Evolutionary conservation across 2,113 vertebrate genomes (phyloP).

Genomic region (Cephalophus harveyi): DNA sequence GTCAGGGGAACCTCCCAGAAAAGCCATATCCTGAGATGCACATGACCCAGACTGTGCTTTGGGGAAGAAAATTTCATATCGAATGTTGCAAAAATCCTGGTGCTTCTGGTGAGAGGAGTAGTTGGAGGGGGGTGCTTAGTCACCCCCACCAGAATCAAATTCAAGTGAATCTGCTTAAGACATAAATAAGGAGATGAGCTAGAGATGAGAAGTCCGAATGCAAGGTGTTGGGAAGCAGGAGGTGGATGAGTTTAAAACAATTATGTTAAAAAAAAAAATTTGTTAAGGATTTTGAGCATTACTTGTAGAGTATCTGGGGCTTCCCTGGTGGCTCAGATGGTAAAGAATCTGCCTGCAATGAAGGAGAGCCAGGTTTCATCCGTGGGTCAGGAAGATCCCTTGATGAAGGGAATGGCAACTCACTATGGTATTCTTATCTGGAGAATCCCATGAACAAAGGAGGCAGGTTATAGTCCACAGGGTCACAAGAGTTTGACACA

Average conservation of each 20-base stretch:
- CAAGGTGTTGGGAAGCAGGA: too few relatives aligned
- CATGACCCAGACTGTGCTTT: not conserved
- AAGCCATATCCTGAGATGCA: not conserved
- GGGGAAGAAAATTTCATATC: not conserved
- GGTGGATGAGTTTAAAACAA: accelerated
- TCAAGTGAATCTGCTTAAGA: not conserved
- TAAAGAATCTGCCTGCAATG: not conserved
- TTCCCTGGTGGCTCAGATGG: not conserved
- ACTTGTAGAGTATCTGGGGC: not conserved
- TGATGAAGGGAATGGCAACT: not conserved
- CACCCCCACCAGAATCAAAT: not conserved
- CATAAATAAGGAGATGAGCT: accelerated
- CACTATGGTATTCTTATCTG: not conserved
- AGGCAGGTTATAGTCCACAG: not conserved
- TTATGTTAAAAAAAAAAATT: accelerated
- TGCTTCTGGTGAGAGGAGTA: not conserved
- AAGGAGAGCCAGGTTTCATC: not conserved
- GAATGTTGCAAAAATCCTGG: not conserved
- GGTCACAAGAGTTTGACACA: not conserved
- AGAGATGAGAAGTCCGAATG: accelerated
- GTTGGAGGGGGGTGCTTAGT: accelerated
- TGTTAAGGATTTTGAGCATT: accelerated
- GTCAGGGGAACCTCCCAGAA: not conserved
- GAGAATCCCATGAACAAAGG: not conserved
- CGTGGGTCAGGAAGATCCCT: not conserved